phyloP scores from a whole-genome alignment of 2,888 invertebrate genomes.

The Sphaerophoria taeniata region DNA sequence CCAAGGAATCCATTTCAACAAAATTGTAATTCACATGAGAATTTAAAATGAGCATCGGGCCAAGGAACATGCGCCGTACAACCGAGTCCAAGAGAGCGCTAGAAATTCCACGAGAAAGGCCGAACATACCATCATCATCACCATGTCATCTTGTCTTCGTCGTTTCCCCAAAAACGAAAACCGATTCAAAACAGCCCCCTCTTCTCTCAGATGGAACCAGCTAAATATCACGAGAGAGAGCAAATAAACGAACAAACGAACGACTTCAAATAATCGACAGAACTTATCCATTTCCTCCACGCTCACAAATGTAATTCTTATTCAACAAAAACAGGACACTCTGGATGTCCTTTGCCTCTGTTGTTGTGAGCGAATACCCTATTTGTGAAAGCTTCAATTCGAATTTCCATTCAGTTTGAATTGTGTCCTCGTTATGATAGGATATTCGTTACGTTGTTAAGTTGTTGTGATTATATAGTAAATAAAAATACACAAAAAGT shows the following conservation, averaged over 20 bases:
- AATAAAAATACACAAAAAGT: slow-evolving; percentile 61
- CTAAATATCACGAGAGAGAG: slow-evolving; percentile 35
- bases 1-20: slow-evolving; percentile 25
- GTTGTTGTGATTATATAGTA: slow-evolving; percentile 83
- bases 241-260: slow-evolving; percentile 48
- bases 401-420: slow-evolving; percentile 83
- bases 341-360: slow-evolving; percentile 29
- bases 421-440: slow-evolving; percentile 83
- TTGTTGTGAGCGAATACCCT: slow-evolving; percentile 78
- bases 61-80: slow-evolving; percentile 58
- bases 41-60: slow-evolving; percentile 65
- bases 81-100: slow-evolving; percentile 44
- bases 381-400: slow-evolving; percentile 82
- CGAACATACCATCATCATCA: slow-evolving; percentile 45
- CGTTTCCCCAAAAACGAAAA: background rate
- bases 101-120: slow-evolving; percentile 61
- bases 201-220: slow-evolving; percentile 46
- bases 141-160: too few relatives aligned
- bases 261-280: slow-evolving; percentile 64
- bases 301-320: slow-evolving; percentile 62
- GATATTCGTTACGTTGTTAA: slow-evolving; percentile 83
- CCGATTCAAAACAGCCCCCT: slow-evolving; percentile 8
- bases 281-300: slow-evolving; percentile 58
- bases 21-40: slow-evolving; percentile 64
- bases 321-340: slow-evolving; percentile 65